A percentile compares a stretch with the other conserved stretches of the same genome.
Conservation (phyloP, 2,888 invertebrate species). For the Cosmopolites sordidus region DNA sequence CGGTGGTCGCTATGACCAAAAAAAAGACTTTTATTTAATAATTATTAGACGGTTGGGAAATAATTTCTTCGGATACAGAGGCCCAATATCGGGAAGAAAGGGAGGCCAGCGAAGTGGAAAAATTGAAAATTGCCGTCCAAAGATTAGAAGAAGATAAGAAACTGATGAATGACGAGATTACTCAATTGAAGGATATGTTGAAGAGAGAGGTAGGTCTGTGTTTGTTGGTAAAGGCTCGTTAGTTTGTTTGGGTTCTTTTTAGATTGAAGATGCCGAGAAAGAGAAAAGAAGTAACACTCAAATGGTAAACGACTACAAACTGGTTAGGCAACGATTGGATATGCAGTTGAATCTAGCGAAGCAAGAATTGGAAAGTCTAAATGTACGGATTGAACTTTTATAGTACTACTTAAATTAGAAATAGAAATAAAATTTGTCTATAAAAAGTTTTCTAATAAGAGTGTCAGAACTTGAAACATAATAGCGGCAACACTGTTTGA, state of each 20-base stretch:
- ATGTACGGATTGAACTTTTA: too few species aligned
- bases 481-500: too few species aligned
- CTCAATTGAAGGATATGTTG: conserved; percentile 70
- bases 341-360: conserved; percentile 67
- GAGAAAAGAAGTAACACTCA: conserved; percentile 71
- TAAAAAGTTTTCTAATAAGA: too few species aligned
- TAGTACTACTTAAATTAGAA: conserved; percentile 20
- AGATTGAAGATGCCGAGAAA: conserved; percentile 63
- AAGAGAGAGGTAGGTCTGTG: conserved; percentile 55
- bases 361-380: conserved; percentile 59
- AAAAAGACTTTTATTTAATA: conserved; percentile 23
- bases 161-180: conserved; percentile 48
- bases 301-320: conserved; percentile 89
- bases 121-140: conserved; percentile 49
- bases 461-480: too few species aligned
- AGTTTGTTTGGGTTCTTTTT: neutral
- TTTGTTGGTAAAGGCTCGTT: too few species aligned
- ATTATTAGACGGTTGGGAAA: conserved; percentile 48
- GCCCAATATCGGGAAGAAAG: conserved; percentile 57
- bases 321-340: conserved; percentile 84
- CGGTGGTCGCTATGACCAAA: conserved; percentile 19
- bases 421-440: too few species aligned
- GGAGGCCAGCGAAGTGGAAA: conserved; percentile 56
- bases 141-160: conserved; percentile 65
- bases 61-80: conserved; percentile 52